A percentile compares a stretch with the other conserved stretches of the same genome.
phyloP scores from a whole-genome alignment of 2,113 vertebrate genomes.

The Neolamprologus falcicula region DNA sequence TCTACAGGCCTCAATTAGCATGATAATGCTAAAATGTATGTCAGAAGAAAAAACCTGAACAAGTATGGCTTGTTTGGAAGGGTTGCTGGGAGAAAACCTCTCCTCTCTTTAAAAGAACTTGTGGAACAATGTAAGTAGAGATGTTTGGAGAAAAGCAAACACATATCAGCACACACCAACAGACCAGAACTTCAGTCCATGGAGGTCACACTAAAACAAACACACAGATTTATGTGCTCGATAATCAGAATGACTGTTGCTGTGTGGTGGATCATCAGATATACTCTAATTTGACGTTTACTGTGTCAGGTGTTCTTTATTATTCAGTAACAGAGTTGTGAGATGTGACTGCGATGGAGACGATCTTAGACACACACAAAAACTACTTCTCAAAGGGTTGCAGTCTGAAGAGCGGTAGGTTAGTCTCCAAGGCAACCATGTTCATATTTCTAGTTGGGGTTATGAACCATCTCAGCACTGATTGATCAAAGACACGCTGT shows the following conservation, averaged over 20 bases:
- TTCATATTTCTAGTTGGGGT: background rate
- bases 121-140: background rate
- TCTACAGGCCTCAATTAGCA: background rate
- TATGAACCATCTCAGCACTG: background rate
- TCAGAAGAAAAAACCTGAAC: background rate
- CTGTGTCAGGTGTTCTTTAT: background rate
- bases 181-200: background rate
- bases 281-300: background rate
- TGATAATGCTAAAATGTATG: background rate
- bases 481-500: background rate
- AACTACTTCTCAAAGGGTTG: background rate
- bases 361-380: background rate
- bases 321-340: background rate
- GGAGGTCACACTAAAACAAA: background rate
- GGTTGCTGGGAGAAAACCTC: background rate
- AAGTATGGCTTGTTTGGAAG: background rate
- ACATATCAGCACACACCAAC: background rate
- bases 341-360: background rate
- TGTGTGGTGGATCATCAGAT: background rate
- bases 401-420: background rate
- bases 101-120: background rate
- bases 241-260: background rate
- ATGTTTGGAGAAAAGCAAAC: background rate
- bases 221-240: background rate
- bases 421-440: background rate